phyloP scores from a whole-genome alignment of 1,140 invertebrate species.

The Plectrocnemia conspersa region DNA sequence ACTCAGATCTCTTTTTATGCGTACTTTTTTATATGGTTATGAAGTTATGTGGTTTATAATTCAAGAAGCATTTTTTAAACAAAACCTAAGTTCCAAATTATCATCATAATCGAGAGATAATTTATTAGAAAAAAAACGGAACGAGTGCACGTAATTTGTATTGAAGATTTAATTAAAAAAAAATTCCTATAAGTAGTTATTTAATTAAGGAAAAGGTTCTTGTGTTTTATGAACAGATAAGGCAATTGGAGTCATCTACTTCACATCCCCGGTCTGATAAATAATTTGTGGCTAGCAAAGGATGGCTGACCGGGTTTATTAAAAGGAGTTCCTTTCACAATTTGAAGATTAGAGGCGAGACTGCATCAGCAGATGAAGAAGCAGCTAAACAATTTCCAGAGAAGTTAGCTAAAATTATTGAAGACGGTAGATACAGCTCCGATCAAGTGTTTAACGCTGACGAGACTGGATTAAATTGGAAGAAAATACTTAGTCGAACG shows the following conservation, averaged over 20 bases:
- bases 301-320: conserved; percentile 43
- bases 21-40: too few relatives aligned
- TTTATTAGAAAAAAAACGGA: background rate
- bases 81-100: background rate
- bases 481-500: conserved; percentile 40
- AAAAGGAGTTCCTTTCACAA: conserved; percentile 39
- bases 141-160: too few relatives aligned
- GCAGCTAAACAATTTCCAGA: conserved; percentile 30
- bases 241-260: background rate
- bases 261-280: background rate
- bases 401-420: conserved; percentile 35
- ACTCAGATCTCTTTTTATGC: too few relatives aligned
- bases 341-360: conserved; percentile 40
- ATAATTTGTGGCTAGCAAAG: conserved; percentile 39
- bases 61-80: background rate
- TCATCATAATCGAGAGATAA: background rate
- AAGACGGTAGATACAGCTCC: conserved; percentile 29
- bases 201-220: conserved; percentile 19
- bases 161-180: too few relatives aligned
- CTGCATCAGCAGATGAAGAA: conserved; percentile 35
- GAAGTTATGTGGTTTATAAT: too few relatives aligned
- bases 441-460: conserved; percentile 45
- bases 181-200: conserved; percentile 21
- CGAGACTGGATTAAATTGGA: conserved; percentile 43
- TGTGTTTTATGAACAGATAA: conserved; percentile 18